Conservation (phyloP, 2,888 invertebrate genomes). For the Scaeva pyrastri region DNA sequence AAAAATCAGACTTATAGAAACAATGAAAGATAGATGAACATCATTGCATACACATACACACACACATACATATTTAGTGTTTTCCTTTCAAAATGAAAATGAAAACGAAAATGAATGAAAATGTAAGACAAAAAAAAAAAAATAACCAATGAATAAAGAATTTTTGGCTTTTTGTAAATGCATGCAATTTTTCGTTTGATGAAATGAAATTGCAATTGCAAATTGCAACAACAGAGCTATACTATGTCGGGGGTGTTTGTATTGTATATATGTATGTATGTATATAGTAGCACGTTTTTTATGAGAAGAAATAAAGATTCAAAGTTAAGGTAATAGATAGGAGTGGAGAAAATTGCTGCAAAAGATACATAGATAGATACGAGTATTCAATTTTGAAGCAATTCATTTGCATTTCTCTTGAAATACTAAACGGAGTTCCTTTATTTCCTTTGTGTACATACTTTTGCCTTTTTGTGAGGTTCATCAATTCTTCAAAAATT, state of each 20-base stretch:
- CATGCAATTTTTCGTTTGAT: constrained; percentile 28
- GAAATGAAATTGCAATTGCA: constrained; percentile 24
- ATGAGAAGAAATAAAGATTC: constrained; percentile 8
- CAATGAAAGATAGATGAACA: constrained; percentile 5
- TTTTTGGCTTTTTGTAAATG: constrained; percentile 19
- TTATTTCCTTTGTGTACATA: too few relatives aligned
- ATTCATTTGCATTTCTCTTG: constrained; percentile 19
- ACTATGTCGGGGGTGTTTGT: too few relatives aligned
- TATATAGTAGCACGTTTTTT: too few relatives aligned
- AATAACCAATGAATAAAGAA: constrained; percentile 46
- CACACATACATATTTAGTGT: too few relatives aligned
- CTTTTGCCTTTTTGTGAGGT: too few relatives aligned
- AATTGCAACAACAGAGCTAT: neutral
- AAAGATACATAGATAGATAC: too few relatives aligned
- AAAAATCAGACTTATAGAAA: too few relatives aligned
- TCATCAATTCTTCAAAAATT: too few relatives aligned
- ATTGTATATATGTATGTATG: too few relatives aligned
- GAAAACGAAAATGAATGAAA: constrained; percentile 55
- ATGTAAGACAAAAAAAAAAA: too few relatives aligned
- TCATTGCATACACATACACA: neutral
- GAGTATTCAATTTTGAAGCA: constrained; percentile 22
- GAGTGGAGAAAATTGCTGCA: neutral
- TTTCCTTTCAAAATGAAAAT: constrained; percentile 28
- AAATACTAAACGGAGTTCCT: neutral
- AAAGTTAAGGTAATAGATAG: constrained; percentile 42